A percentile compares a stretch with the other conserved stretches of the same genome.
phyloP scores from a whole-genome alignment of 2,797 vertebrate genomes.

The Serranus cabrilla region DNA sequence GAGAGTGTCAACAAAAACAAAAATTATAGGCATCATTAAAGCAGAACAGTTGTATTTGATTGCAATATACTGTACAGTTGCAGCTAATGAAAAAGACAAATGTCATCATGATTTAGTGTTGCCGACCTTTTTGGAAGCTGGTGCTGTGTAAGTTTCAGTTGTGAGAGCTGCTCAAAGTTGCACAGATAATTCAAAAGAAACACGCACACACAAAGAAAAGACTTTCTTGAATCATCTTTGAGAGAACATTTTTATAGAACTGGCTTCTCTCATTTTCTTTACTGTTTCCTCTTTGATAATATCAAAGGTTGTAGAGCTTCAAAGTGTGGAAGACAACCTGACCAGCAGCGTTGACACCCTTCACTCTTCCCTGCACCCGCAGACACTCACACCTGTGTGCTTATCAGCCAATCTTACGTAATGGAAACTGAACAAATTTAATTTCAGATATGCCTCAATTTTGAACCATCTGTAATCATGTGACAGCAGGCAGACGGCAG shows the following conservation, averaged over 20 bases:
- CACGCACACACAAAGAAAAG: slow-evolving; percentile 20
- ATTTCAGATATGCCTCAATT: slow-evolving; percentile 71
- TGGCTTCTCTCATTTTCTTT: slow-evolving; percentile 31
- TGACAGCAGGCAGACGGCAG: slow-evolving; percentile 56
- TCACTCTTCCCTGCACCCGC: slow-evolving; percentile 7
- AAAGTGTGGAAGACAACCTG: slow-evolving; percentile 70
- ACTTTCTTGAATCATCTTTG: slow-evolving; percentile 30
- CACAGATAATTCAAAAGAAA: slow-evolving; percentile 29
- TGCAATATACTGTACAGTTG: background rate
- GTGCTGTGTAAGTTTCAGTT: slow-evolving; percentile 2
- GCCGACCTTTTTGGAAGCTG: slow-evolving; percentile 1
- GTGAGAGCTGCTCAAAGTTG: slow-evolving; percentile 22
- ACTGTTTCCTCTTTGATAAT: slow-evolving; percentile 46
- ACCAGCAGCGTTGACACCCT: slow-evolving; percentile 43
- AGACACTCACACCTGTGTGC: slow-evolving; percentile 20
- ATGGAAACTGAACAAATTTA: slow-evolving; percentile 67
- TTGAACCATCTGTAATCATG: slow-evolving; percentile 60
- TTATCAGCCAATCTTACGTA: slow-evolving; percentile 53
- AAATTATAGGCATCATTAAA: background rate
- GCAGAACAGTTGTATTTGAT: background rate
- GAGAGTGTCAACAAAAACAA: background rate
- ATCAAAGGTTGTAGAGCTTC: slow-evolving; percentile 78
- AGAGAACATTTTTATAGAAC: slow-evolving; percentile 38
- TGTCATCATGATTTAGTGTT: background rate
- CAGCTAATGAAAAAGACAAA: background rate